A percentile compares a stretch with the other conserved stretches of the same genome.
Evolutionary conservation across 2,888 invertebrate species (phyloP).

Genomic region (Omphaloscelis lunosa): DNA sequence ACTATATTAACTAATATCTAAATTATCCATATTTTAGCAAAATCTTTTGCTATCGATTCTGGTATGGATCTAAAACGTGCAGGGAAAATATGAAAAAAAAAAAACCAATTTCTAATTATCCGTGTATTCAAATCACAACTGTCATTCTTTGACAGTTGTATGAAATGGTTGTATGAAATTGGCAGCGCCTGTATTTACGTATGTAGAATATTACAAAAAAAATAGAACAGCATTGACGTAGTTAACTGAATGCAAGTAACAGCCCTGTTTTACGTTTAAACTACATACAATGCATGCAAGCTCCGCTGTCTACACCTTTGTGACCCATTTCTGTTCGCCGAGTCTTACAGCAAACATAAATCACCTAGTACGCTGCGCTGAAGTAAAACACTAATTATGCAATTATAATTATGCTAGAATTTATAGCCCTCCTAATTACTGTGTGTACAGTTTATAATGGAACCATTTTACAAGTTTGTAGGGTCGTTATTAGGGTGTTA

Average conservation of each 20-base stretch:
- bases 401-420: slow-evolving; percentile 49
- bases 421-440: slow-evolving; percentile 44
- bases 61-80: not conserved
- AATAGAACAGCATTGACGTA: not conserved
- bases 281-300: slow-evolving; percentile 50
- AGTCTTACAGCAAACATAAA: slow-evolving; percentile 44
- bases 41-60: too few relatives aligned
- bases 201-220: not conserved
- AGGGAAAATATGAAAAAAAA: too few relatives aligned
- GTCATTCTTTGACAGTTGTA: too few relatives aligned
- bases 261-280: not conserved
- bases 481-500: slow-evolving; percentile 25
- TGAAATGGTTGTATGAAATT: not conserved
- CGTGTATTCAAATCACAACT: too few relatives aligned
- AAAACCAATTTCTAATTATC: too few relatives aligned
- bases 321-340: slow-evolving; percentile 50
- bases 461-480: slow-evolving; percentile 24
- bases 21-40: too few relatives aligned
- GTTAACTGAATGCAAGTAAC: not conserved
- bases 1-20: too few relatives aligned
- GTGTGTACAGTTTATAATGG: slow-evolving; percentile 35
- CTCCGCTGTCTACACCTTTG: slow-evolving; percentile 43
- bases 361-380: slow-evolving; percentile 23
- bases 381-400: slow-evolving; percentile 51
- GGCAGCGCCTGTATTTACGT: not conserved